Evolutionary conservation across 2,113 vertebrate genomes (phyloP), one percentile per base, ranked within the genome.

Genomic region (Heterotis niloticus): DNA sequence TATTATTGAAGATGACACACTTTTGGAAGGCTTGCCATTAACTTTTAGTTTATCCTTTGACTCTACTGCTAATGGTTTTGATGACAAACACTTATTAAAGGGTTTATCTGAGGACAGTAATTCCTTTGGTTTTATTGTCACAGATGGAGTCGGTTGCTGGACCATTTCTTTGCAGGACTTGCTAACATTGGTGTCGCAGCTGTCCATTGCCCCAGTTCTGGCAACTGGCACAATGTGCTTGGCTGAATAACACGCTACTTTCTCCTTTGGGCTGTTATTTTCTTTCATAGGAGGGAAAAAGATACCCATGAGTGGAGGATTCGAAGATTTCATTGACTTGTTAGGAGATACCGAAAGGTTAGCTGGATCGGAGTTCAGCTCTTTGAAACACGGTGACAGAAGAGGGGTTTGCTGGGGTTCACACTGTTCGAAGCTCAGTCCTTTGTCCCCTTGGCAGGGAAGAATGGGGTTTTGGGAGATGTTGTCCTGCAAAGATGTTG

Each of bases 41-140:
- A 82, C 75, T 60, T 86, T 79, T 86, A 86, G 83, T 70, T 88
- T 87, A 67, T 84, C 86, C 79, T 89, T 92, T 82, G 87, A 84
- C 24, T 69, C 84, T 11, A 84, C 64, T 75, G 82, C 79, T 44
- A 83, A 74, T 79, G 79, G 90, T 78, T 84, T 79, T 17, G 79
- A 83, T 0, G 66, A 26, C 1, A 78, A 77, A 0, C 82, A 89
- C 69, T 78, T 51, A n/a, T 83, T 76, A 12, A 80, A 74, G 69
- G 54, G 18, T 56, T 77, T 81, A 20, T 77, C 74, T 14, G 73
- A 81, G 65, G 76, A 73, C 23, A 54, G 17, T 0, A 34, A 78
- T 28, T 69, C 44, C 78, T 83, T 76, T 77, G 54, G 28, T 56
- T 80, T 76, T 28, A 82, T 62, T 64, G 80, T 77, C 64, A 75